Percentiles rank a stretch among this genome's conserved stretches.
These are phyloP conservation scores for Pseudomugil gertrudae DNA, from an alignment of 2,797 vertebrate species.

Conservation along the genomic window DNA sequence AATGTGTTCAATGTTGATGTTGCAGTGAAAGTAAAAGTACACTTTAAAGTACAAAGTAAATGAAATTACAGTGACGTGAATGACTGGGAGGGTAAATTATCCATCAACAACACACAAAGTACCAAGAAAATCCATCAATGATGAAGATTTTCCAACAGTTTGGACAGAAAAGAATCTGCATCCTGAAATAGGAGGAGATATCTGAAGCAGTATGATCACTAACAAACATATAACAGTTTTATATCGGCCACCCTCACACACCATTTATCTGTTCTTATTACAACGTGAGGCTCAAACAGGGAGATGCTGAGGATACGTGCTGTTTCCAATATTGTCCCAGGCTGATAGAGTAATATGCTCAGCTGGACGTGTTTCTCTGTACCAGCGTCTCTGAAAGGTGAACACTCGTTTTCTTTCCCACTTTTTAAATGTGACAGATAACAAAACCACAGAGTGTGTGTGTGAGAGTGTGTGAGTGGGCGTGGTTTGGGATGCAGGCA, in stretches of 20 bases:
- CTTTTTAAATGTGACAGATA: conserved; percentile 81
- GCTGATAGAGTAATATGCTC: conserved; percentile 76
- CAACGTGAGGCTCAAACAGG: conserved; percentile 58
- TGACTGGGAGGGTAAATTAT: too few relatives aligned
- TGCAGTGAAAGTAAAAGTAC: too few relatives aligned
- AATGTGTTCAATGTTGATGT: too few relatives aligned
- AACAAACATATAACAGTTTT: conserved; percentile 39
- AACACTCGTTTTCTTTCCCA: conserved; percentile 72
- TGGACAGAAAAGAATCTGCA: background rate
- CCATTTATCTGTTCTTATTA: conserved; percentile 58
- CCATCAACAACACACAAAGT: too few relatives aligned
- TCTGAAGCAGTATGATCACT: conserved; percentile 40
- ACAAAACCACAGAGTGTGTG: conserved; percentile 64
- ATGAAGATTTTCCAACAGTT: conserved; percentile 1
- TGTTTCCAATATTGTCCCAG: conserved; percentile 68
- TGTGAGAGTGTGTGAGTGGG: background rate
- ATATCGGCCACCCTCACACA: conserved; percentile 59
- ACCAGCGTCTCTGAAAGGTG: conserved; percentile 77
- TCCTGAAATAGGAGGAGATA: conserved; percentile 21
- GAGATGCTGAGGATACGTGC: conserved; percentile 68
- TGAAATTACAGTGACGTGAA: too few relatives aligned
- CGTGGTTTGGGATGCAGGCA: conserved; percentile 31
- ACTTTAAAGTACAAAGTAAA: too few relatives aligned
- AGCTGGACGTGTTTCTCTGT: conserved; percentile 71
- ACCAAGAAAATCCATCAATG: too few relatives aligned